These are phyloP conservation scores for Anodontia alba DNA, from an alignment of 2,888 invertebrate genomes.

Conservation along the genomic window DNA sequence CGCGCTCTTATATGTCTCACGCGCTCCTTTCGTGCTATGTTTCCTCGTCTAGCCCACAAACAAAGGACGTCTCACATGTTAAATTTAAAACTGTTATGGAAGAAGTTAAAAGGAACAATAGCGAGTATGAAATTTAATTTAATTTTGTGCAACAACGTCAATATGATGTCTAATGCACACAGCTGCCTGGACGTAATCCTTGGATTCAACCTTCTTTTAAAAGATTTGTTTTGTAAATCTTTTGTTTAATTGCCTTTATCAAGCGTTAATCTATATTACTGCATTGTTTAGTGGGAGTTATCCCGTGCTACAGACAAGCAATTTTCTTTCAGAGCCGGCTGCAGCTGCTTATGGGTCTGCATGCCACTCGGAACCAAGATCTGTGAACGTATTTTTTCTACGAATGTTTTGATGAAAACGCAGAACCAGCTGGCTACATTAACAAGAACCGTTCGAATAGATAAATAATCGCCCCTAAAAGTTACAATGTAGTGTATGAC, in stretches of 20 bases:
- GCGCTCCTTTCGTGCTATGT: conserved; percentile 12
- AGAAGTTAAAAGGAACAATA: conserved; percentile 52
- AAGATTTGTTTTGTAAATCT: conserved; percentile 60
- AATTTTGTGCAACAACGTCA: conserved; percentile 49
- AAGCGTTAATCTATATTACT: conserved; percentile 59
- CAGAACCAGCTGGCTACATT: conserved; percentile 49
- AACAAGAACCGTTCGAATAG: conserved; percentile 62
- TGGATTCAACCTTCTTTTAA: conserved; percentile 32
- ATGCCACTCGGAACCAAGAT: neutral
- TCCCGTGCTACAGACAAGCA: conserved; percentile 43
- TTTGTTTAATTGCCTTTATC: conserved; percentile 62
- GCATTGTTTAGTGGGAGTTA: conserved; percentile 46
- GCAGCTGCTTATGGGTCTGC: conserved; percentile 50
- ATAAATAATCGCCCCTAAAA: conserved; percentile 65
- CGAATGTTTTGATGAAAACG: conserved; percentile 14
- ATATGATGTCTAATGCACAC: conserved; percentile 41
- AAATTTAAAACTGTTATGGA: conserved; percentile 60
- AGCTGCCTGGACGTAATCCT: conserved; percentile 55
- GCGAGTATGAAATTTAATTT: conserved; percentile 58
- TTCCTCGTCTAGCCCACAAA: conserved; percentile 26
- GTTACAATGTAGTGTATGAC: conserved; percentile 23
- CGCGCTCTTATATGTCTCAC: conserved; percentile 2
- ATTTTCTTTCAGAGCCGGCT: conserved; percentile 44
- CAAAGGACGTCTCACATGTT: conserved; percentile 58
- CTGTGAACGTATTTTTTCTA: neutral